Evolutionary conservation across 2,797 vertebrate species (phyloP), one percentile per base, ranked within the genome.

Genomic region (Okamejei kenojei): DNA sequence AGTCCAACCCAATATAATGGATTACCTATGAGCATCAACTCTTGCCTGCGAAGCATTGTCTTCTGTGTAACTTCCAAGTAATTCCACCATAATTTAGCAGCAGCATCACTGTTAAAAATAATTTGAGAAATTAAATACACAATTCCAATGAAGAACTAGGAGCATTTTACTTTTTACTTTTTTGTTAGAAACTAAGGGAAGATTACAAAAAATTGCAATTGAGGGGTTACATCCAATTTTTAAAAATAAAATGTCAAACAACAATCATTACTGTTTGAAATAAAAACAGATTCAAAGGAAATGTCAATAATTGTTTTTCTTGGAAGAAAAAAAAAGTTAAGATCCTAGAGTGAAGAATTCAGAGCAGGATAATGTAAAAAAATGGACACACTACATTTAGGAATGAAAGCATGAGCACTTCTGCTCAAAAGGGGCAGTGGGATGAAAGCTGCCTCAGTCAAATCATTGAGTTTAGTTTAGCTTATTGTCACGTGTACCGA

Each of bases 1-100:
- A 26, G 78, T 65, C 77, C 93, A 61, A 21, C 17, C 21, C 68
- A 58, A 71, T 26, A 71, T 35, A 93, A 45, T 45, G 19, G 15
- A 77, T 71, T 96, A 99, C 99, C 98, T 99, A 97, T 99, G 99
- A 91, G 99, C 99, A 95, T 99, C 99, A 32, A 98, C 97, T 81
- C 98, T 96, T 32, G 99, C 99, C 96, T 99, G 99, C 94, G 99
- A 99, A 93, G 99, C 99, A 63, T 99, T 99, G 95, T 99, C 99
- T 95, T 99, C 99, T 93, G 99, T 99, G 96, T 99, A 99, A 96
- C 99, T 99, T 93, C 99, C 99, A 94, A 99, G 94, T 23, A 99
- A 96, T 95, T 99, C 99, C 93, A 99, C 98, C 99, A 99, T 99
- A 94, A 99, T 98, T 99, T 99, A 32, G 98, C 99, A 94, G 99